A percentile compares a stretch with the other conserved stretches of the same genome.
Conservation (phyloP, 2,888 invertebrate species). For the Pyrgus malvae region DNA sequence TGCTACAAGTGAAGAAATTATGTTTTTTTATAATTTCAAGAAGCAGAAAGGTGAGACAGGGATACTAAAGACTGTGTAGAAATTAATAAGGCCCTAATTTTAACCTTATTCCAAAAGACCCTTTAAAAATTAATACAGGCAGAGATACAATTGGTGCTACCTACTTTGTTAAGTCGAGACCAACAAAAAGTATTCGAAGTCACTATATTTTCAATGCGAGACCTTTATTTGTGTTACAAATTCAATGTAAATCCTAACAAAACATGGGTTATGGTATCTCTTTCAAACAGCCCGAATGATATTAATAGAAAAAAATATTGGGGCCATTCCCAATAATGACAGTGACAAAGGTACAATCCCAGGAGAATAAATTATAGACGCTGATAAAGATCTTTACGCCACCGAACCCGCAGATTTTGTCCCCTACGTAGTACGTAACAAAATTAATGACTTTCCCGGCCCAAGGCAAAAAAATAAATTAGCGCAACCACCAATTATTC, state of each 20-base stretch:
- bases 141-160: background rate
- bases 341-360: slow-evolving; percentile 43
- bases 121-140: too few relatives aligned
- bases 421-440: slow-evolving; percentile 51
- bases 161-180: background rate
- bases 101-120: too few relatives aligned
- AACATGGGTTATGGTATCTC: slow-evolving; percentile 19
- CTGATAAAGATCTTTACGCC: slow-evolving; percentile 61
- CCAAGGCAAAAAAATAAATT: slow-evolving; percentile 55
- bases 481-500: slow-evolving; percentile 44
- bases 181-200: background rate
- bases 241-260: slow-evolving; percentile 16
- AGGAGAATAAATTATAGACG: slow-evolving; percentile 59
- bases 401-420: slow-evolving; percentile 55
- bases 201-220: background rate
- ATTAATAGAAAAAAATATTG: slow-evolving; percentile 26
- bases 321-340: slow-evolving; percentile 21
- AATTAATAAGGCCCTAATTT: too few relatives aligned
- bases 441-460: slow-evolving; percentile 51
- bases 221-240: slow-evolving; percentile 20
- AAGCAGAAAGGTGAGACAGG: too few relatives aligned
- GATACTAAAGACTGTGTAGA: too few relatives aligned
- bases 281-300: slow-evolving; percentile 24
- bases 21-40: too few relatives aligned
- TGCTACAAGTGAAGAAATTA: too few relatives aligned